Evolutionary conservation across 2,888 invertebrate species (phyloP).

Genomic region (Rhingia rostrata): DNA sequence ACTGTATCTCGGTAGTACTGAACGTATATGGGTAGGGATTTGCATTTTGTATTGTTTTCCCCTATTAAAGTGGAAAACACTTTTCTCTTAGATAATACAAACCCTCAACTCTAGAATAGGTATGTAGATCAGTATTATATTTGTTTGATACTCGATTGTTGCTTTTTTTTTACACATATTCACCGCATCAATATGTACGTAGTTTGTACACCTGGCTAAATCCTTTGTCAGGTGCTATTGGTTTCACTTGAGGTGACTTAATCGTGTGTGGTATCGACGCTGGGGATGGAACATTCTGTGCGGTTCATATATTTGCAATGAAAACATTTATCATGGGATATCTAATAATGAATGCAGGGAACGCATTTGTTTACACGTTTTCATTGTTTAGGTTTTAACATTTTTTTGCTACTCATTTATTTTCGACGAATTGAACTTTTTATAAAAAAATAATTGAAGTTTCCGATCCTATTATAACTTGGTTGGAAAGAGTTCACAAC

Average conservation of each 20-base stretch:
- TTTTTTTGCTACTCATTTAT: no score
- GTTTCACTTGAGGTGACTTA: conserved; percentile 29
- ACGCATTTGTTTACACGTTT: not conserved
- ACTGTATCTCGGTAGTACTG: conserved; percentile 10
- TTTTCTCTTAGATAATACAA: not conserved
- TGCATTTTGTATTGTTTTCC: conserved; percentile 44
- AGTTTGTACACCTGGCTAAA: not conserved
- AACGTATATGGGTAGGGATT: conserved; percentile 44
- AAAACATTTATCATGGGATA: conserved; percentile 4
- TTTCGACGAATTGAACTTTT: no score
- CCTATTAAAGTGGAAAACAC: conserved; percentile 7
- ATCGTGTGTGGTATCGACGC: conserved; percentile 11
- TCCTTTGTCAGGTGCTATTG: conserved; percentile 43
- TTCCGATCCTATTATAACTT: no score
- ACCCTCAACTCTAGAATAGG: not conserved
- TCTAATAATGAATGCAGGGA: not conserved
- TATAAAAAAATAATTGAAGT: no score
- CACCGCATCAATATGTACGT: no score
- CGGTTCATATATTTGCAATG: conserved; percentile 28
- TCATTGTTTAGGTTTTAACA: no score
- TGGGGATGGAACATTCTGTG: conserved; percentile 41
- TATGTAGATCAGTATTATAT: no score
- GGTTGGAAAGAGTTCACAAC: no score
- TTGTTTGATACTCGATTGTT: not conserved
- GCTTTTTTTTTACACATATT: not conserved